Evolutionary conservation across 2,888 invertebrate genomes (phyloP), one percentile per base, ranked within the genome.

Genomic region (Crossocerus cetratus): DNA sequence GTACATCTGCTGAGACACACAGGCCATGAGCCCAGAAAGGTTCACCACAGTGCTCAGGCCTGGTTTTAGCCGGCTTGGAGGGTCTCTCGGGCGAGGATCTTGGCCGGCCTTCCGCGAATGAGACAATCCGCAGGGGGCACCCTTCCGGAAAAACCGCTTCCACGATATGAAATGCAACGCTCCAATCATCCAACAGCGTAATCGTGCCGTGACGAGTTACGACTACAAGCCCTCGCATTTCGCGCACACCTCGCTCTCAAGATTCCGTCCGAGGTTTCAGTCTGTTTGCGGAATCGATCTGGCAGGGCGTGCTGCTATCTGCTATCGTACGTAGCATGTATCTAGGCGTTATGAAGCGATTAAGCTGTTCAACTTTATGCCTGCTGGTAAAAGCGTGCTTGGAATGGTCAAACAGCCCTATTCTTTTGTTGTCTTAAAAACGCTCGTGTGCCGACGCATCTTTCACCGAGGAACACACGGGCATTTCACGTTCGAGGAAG

Each of bases 1-100:
- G 86, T 85, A 87, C 89, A 89, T 89, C 89, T 89, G 89, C 87
- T 85, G 82, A 86, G 84, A 82, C 81, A 72, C 23, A 32, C 32
- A 32, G 32, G 11, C 32, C 32, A 11, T 32, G 73, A 78, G 77
- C 71, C 71, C 43, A 72, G 69, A 72, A 70, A 80, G 80, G 65
- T 63, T 72, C 21, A 22, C 65, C 64, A 57, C 59, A 54, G 72
- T 63, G 53, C 56, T n/a, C 43, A 65, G 42, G 60, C 43, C 54
- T 55, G 64, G 72, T 78, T 69, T 61, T 68, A 74, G n/a, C 64
- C 14, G n/a, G 54, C 60, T 68, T 53, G 60, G 49, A 54, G 67
- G 59, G 60, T 61, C 66, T 61, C 66, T 43, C 66, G 23, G 44
- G 42, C 5, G 5, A 56, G 20, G 68, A 72, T 63, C 32, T 23